Percentiles rank a stretch among this genome's conserved stretches.
These are phyloP conservation scores for Macroglossus sobrinus DNA, from an alignment of 2,113 vertebrate genomes.

Conservation along the genomic window DNA sequence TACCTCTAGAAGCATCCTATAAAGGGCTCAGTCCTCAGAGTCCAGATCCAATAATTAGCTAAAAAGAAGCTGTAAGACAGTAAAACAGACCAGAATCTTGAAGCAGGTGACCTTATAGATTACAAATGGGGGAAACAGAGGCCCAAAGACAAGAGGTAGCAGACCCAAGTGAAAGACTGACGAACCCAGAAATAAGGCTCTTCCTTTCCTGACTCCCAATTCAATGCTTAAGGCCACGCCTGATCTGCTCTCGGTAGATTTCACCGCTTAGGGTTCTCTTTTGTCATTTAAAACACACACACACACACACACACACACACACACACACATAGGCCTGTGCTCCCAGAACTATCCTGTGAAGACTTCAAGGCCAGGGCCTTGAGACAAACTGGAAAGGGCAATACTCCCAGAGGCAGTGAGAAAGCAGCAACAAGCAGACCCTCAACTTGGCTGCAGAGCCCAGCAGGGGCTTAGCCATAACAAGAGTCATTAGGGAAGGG, in stretches of 20 bases:
- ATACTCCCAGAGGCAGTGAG: constrained; percentile 38
- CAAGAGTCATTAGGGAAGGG: constrained; percentile 75
- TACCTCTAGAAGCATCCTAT: neutral
- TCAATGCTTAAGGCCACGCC: neutral
- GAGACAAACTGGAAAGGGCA: neutral
- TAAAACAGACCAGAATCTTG: neutral
- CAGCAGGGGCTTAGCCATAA: constrained; percentile 73
- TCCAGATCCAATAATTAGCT: neutral
- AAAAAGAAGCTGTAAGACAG: neutral
- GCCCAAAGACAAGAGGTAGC: neutral
- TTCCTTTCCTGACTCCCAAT: neutral
- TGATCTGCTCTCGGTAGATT: neutral
- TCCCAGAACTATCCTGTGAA: neutral
- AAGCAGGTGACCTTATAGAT: neutral
- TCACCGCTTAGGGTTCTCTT: neutral
- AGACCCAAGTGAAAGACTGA: neutral
- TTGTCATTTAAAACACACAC: too few species aligned
- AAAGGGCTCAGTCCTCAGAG: neutral
- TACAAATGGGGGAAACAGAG: neutral
- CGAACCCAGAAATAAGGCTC: neutral
- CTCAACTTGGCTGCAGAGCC: constrained; percentile 64
- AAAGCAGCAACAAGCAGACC: constrained; percentile 13
- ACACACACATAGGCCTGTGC: too few species aligned
- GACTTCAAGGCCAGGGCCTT: neutral
- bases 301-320: too few species aligned